phyloP scores from a whole-genome alignment of 2,113 vertebrate genomes.

The Petrocephalus microphthalmus region DNA sequence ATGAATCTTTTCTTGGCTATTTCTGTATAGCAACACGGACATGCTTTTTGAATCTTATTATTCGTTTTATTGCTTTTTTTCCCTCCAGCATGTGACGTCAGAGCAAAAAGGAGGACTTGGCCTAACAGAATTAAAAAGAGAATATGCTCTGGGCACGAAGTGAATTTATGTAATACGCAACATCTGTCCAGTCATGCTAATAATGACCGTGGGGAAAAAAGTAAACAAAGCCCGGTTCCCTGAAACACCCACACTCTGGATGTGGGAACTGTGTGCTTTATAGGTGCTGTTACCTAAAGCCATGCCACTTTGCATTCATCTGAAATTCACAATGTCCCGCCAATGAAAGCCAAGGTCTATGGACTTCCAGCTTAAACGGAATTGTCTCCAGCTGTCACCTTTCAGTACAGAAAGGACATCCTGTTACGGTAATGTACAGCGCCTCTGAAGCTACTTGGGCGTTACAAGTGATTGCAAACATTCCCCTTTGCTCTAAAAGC shows the following conservation, averaged over 20 bases:
- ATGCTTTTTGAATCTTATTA: background rate
- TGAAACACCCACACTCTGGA: background rate
- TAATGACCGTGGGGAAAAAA: background rate
- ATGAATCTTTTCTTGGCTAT: background rate
- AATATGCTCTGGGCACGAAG: background rate
- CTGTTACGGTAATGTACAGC: background rate
- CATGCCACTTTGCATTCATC: background rate
- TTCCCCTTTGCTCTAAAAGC: background rate
- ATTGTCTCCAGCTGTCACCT: background rate
- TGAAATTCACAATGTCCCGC: background rate
- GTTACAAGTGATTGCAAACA: background rate
- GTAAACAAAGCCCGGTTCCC: background rate
- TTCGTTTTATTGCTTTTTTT: background rate
- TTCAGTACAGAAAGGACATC: background rate
- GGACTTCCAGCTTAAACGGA: background rate
- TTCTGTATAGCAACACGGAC: constrained; percentile 1
- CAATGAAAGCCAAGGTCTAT: background rate
- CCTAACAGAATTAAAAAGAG: background rate
- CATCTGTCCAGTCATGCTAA: constrained; percentile 26
- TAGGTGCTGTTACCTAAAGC: background rate
- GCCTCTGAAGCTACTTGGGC: background rate
- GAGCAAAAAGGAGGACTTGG: background rate
- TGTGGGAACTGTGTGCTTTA: background rate
- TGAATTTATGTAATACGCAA: constrained; percentile 28
- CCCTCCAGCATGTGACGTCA: background rate